Percentiles rank a stretch among this genome's conserved stretches.
Conservation (phyloP, 2,113 vertebrate species). For the Pipa parva region DNA sequence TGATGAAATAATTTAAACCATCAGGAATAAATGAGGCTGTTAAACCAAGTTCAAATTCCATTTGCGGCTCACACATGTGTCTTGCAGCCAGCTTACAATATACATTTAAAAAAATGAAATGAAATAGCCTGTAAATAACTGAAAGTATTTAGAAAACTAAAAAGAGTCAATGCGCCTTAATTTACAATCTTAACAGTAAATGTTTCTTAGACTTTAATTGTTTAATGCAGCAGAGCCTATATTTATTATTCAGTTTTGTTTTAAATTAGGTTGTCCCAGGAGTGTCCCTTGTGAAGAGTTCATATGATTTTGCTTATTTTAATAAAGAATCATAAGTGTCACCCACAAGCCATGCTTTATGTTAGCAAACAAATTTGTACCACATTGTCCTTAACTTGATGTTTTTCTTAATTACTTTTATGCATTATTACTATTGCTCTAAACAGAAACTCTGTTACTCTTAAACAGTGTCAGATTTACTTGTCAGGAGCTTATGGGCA, state of each 20-base stretch:
- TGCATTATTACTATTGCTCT: no score
- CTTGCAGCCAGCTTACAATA: conserved; percentile 68
- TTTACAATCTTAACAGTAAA: conserved; percentile 60
- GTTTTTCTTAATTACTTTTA: no score
- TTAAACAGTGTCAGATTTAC: no score
- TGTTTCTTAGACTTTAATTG: conserved; percentile 51
- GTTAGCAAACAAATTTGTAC: no score
- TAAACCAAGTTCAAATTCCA: conserved; percentile 87
- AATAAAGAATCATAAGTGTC: no score
- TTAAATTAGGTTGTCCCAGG: no score
- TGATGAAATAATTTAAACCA: conserved; percentile 99
- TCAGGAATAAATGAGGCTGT: conserved; percentile 97
- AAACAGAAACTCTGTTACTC: no score
- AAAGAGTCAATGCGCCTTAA: conserved; percentile 61
- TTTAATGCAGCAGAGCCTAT: conserved; percentile 46
- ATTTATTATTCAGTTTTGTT: conserved; percentile 45
- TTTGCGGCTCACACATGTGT: conserved; percentile 73
- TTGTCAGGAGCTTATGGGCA: no score
- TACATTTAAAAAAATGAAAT: conserved; percentile 55
- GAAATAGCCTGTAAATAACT: conserved; percentile 69
- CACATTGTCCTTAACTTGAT: no score
- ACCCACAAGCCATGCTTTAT: no score
- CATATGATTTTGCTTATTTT: no score
- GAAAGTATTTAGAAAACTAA: conserved; percentile 71
- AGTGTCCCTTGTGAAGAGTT: no score